These are phyloP conservation scores for Drosophila mayaguana DNA, from an alignment of 2,888 invertebrate genomes.

Conservation along the genomic window DNA sequence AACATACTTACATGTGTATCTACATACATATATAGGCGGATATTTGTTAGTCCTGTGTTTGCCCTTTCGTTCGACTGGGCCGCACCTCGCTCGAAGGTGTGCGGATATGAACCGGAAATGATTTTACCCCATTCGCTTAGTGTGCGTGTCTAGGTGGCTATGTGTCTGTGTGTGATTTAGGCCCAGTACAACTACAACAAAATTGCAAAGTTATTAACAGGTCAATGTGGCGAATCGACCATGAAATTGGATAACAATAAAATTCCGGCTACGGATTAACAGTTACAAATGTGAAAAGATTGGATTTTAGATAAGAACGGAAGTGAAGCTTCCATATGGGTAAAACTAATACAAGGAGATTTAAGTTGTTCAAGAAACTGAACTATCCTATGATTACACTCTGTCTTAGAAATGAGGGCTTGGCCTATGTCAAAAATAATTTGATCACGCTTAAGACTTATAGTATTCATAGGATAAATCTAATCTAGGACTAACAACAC, in stretches of 20 bases:
- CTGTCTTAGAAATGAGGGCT: neutral
- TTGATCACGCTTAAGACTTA: too few species aligned
- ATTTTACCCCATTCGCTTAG: conserved; percentile 62
- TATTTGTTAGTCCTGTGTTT: conserved; percentile 32
- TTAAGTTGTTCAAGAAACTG: too few species aligned
- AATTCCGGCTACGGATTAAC: conserved; percentile 16
- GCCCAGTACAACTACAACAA: conserved; percentile 5
- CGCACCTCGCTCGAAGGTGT: conserved; percentile 50
- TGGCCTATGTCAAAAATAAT: too few species aligned
- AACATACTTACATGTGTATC: too few species aligned
- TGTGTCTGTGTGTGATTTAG: neutral
- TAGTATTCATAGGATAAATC: too few species aligned
- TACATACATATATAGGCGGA: neutral
- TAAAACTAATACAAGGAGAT: neutral
- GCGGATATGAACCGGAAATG: conserved; percentile 73
- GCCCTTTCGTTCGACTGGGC: conserved; percentile 40
- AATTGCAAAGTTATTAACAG: conserved; percentile 31
- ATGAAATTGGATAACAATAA: conserved; percentile 25
- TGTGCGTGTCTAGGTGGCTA: neutral
- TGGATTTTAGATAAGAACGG: neutral
- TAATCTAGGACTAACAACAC: too few species aligned
- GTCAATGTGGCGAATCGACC: conserved; percentile 2
- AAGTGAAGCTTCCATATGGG: neutral
- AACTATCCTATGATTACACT: neutral
- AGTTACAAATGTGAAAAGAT: conserved; percentile 1